Conservation (phyloP, 1,140 invertebrate genomes). For the Leptinotarsa undecemlineata region DNA sequence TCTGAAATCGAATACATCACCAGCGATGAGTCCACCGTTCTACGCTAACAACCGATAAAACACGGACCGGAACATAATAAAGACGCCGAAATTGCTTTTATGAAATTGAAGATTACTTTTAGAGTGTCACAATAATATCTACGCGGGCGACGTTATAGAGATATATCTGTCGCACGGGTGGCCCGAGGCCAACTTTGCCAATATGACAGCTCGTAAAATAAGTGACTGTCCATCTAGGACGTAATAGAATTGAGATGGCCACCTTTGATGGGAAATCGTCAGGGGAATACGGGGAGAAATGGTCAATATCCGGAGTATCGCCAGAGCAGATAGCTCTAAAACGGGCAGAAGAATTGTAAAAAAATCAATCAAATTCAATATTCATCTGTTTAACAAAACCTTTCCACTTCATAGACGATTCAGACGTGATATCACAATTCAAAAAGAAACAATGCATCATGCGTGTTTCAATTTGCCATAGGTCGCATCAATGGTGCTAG, state of each 20-base stretch:
- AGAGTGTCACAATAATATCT: constrained; percentile 24
- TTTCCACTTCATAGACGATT: too few relatives aligned
- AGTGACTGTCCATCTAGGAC: constrained; percentile 51
- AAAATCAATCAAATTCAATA: too few relatives aligned
- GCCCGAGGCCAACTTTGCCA: constrained; percentile 48
- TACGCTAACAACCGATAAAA: constrained; percentile 26
- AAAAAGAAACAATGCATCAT: too few relatives aligned
- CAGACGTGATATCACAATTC: too few relatives aligned
- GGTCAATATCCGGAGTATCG: neutral
- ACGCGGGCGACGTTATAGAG: constrained; percentile 16
- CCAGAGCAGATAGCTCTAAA: too few relatives aligned
- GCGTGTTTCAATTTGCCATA: too few relatives aligned
- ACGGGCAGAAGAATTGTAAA: too few relatives aligned
- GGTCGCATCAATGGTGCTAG: too few relatives aligned
- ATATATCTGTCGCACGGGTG: constrained; percentile 18
- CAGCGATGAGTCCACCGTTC: neutral
- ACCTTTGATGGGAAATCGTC: constrained; percentile 43
- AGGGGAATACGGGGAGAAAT: neutral
- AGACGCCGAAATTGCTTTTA: constrained; percentile 24
- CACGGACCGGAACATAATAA: constrained; percentile 15
- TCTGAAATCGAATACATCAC: constrained; percentile 1
- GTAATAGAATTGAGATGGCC: constrained; percentile 54
- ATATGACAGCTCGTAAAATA: constrained; percentile 55
- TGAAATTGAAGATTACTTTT: constrained; percentile 30
- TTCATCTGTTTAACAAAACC: too few relatives aligned